Conservation (phyloP, 2,888 invertebrate species). For the Leucophenga montana region DNA sequence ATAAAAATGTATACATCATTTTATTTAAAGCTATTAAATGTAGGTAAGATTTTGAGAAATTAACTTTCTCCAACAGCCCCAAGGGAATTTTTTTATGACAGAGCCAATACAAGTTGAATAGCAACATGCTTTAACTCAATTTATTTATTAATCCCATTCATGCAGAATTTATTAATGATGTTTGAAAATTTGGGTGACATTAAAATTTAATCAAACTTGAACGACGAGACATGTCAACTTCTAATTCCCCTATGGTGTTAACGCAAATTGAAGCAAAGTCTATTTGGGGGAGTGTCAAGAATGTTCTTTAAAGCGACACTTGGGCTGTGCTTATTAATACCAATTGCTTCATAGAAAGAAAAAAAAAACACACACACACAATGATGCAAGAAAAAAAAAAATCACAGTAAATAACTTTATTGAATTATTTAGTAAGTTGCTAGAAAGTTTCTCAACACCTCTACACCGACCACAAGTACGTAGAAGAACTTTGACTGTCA, state of each 20-base stretch:
- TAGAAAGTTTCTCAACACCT: constrained; percentile 59
- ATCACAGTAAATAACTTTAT: constrained; percentile 19
- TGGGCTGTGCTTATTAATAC: constrained; percentile 16
- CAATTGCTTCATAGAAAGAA: constrained; percentile 36
- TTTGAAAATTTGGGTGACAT: constrained; percentile 54
- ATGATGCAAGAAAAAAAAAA: constrained; percentile 7
- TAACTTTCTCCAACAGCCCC: no score
- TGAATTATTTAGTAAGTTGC: constrained; percentile 63
- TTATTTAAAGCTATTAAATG: no score
- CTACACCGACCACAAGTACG: constrained; percentile 17
- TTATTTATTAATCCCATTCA: constrained; percentile 54
- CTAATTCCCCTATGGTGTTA: background rate
- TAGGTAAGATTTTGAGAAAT: no score
- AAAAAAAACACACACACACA: no score
- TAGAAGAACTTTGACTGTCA: no score
- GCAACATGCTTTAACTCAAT: constrained; percentile 48
- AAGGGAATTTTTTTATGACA: no score
- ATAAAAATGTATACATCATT: no score
- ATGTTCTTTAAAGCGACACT: constrained; percentile 3
- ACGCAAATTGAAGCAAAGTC: background rate
- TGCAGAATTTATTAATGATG: constrained; percentile 69
- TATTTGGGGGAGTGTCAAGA: background rate
- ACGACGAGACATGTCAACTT: constrained; percentile 21
- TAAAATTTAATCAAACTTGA: constrained; percentile 71
- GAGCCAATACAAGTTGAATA: no score